Evolutionary conservation across 2,113 vertebrate species (phyloP).

Genomic region (Collichthys lucidus): DNA sequence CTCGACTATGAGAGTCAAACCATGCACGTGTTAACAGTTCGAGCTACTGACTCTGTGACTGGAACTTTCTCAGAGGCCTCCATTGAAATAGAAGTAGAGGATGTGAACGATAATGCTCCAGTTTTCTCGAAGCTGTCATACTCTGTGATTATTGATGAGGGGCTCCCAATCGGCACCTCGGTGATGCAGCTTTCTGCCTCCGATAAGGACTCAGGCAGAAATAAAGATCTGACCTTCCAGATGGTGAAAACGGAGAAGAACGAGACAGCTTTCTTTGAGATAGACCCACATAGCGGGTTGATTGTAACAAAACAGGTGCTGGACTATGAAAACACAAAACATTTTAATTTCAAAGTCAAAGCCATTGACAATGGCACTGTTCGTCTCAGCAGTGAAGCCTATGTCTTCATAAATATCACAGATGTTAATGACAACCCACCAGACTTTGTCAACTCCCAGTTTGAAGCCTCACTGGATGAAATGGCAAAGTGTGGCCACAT

Average conservation of each 20-base stretch:
- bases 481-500: slow-evolving; percentile 94
- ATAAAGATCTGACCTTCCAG: slow-evolving; percentile 89
- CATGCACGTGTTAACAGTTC: slow-evolving; percentile 88
- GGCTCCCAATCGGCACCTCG: slow-evolving; percentile 87
- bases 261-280: slow-evolving; percentile 87
- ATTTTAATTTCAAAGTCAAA: slow-evolving; percentile 90
- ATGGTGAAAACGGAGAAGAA: slow-evolving; percentile 86
- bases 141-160: slow-evolving; percentile 84
- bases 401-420: slow-evolving; percentile 88
- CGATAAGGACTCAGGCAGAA: slow-evolving; percentile 91
- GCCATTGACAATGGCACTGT: slow-evolving; percentile 88
- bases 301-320: slow-evolving; percentile 88
- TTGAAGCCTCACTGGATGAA: slow-evolving; percentile 91
- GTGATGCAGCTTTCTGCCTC: slow-evolving; percentile 88
- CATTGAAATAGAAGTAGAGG: slow-evolving; percentile 93
- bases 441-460: slow-evolving; percentile 88
- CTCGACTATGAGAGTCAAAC: slow-evolving; percentile 92
- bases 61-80: slow-evolving; percentile 93
- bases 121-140: slow-evolving; percentile 88
- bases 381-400: slow-evolving; percentile 87
- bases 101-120: slow-evolving; percentile 93
- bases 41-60: slow-evolving; percentile 92
- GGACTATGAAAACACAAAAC: slow-evolving; percentile 89
- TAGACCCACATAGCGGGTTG: slow-evolving; percentile 88
- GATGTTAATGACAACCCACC: slow-evolving; percentile 98